These are phyloP conservation scores for Cirrhinus mrigala DNA, from an alignment of 2,797 vertebrate species.

Conservation along the genomic window DNA sequence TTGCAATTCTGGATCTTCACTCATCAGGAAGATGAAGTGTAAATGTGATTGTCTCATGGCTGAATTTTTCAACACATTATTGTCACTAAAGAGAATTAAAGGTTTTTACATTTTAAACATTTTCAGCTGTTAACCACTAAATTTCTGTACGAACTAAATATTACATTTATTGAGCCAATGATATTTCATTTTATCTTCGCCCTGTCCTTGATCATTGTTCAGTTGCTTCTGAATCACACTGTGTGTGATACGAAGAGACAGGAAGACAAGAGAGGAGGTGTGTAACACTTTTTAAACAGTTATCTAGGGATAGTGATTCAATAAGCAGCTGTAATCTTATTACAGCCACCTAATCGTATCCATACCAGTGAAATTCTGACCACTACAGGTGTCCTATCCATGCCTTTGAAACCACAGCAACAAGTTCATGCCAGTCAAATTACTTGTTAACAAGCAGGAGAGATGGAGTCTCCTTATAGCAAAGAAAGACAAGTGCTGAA, in stretches of 20 bases:
- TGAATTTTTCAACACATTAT: slow-evolving; percentile 2
- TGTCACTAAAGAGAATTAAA: slow-evolving; percentile 4
- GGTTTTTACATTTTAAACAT: not conserved
- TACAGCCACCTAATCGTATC: slow-evolving; percentile 52
- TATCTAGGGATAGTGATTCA: slow-evolving; percentile 50
- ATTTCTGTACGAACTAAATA: slow-evolving; percentile 13
- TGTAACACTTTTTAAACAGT: slow-evolving; percentile 51
- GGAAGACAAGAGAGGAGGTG: slow-evolving; percentile 9
- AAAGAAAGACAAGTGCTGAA: slow-evolving; percentile 11
- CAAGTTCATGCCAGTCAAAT: slow-evolving; percentile 34
- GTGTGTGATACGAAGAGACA: not conserved
- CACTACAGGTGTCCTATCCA: slow-evolving; percentile 5
- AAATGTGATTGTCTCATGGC: slow-evolving; percentile 8
- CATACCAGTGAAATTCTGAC: slow-evolving; percentile 35
- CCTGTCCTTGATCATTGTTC: slow-evolving; percentile 44
- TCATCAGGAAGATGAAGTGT: slow-evolving; percentile 10
- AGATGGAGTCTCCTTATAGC: not conserved
- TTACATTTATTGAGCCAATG: slow-evolving; percentile 32
- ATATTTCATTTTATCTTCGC: slow-evolving; percentile 47
- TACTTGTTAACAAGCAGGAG: slow-evolving; percentile 14
- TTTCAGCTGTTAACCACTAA: slow-evolving; percentile 29
- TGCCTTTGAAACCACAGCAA: slow-evolving; percentile 27
- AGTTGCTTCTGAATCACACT: slow-evolving; percentile 31
- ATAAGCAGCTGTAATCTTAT: slow-evolving; percentile 52
- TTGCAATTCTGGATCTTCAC: not conserved